Evolutionary conservation across 2,888 invertebrate genomes (phyloP).

Genomic region (Patella pellucida): DNA sequence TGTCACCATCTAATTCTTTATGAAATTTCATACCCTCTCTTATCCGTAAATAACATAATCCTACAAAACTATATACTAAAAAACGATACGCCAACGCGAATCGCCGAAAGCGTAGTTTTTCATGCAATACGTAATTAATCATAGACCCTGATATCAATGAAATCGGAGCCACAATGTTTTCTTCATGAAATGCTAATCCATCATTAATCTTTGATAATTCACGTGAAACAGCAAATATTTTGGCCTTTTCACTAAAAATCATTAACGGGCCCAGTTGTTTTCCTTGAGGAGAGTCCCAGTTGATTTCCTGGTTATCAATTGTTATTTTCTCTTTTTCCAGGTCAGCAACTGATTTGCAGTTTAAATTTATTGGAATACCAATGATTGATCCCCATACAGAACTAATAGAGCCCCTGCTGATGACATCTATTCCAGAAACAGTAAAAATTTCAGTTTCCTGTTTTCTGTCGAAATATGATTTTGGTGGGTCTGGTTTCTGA

Average conservation of each 20-base stretch:
- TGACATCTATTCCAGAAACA: conserved; percentile 81
- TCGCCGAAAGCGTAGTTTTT: conserved; percentile 74
- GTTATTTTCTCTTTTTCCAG: conserved; percentile 76
- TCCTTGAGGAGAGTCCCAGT: conserved; percentile 79
- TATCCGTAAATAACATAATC: conserved; percentile 77
- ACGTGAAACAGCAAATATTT: conserved; percentile 84
- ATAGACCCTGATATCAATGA: conserved; percentile 64
- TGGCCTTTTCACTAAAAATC: conserved; percentile 82
- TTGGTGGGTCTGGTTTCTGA: conserved; percentile 30
- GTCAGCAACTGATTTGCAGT: conserved; percentile 75
- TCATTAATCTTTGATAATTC: conserved; percentile 79
- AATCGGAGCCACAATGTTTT: conserved; percentile 75
- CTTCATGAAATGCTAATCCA: conserved; percentile 74
- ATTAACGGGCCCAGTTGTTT: conserved; percentile 78
- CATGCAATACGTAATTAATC: conserved; percentile 74
- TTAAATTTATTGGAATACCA: conserved; percentile 83
- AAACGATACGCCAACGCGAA: conserved; percentile 75
- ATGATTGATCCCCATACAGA: conserved; percentile 77
- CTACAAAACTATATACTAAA: conserved; percentile 74
- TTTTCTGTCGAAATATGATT: conserved; percentile 29
- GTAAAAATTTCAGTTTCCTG: conserved; percentile 75
- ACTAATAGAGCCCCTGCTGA: conserved; percentile 77
- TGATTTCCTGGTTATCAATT: conserved; percentile 73
- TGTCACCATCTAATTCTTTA: conserved; percentile 79
- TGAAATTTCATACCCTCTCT: conserved; percentile 78